Conservation (phyloP, 2,113 vertebrate genomes). For the Carassius gibelio region DNA sequence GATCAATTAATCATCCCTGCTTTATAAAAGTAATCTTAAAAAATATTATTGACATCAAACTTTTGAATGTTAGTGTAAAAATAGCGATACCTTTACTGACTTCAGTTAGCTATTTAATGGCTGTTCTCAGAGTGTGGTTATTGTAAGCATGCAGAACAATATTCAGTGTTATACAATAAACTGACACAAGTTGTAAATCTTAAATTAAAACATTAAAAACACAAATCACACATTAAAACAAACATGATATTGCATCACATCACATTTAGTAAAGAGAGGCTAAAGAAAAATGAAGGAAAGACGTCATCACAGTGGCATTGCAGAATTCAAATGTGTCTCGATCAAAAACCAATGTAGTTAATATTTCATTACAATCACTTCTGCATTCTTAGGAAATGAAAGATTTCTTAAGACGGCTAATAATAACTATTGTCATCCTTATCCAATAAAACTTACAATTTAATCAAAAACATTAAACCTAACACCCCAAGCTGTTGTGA, state of each 20-base stretch:
- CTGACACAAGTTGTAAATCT: not conserved
- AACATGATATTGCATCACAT: not conserved
- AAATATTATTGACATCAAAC: no score
- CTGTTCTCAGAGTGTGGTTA: not conserved
- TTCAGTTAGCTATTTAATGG: not conserved
- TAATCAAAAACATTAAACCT: not conserved
- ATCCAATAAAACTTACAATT: not conserved
- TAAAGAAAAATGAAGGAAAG: no score
- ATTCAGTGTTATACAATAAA: not conserved
- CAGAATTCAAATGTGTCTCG: not conserved
- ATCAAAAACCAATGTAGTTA: not conserved
- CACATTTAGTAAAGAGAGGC: not conserved
- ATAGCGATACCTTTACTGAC: not conserved
- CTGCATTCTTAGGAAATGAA: not conserved
- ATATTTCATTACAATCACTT: not conserved
- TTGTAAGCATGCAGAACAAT: not conserved
- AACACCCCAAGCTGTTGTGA: not conserved
- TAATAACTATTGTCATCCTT: conserved; percentile 15
- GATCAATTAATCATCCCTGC: not conserved
- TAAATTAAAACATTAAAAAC: no score
- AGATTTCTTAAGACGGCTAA: conserved; percentile 32
- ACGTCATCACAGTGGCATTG: not conserved
- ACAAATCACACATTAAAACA: no score
- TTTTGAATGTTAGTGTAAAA: no score
- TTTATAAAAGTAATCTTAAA: no score